Evolutionary conservation across 1,140 invertebrate species (phyloP).

Genomic region (Artemia franciscana): DNA sequence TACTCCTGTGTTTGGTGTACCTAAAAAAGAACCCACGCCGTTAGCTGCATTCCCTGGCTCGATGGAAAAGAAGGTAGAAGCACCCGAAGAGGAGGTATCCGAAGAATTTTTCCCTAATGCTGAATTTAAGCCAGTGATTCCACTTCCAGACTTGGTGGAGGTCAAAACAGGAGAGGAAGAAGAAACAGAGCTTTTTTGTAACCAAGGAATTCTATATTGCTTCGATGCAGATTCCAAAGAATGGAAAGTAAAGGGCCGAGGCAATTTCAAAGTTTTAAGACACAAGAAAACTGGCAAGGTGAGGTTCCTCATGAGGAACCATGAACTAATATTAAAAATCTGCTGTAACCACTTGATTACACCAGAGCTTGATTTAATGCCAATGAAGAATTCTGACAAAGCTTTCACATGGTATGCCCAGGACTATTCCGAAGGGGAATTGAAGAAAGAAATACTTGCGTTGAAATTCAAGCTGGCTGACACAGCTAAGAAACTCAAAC

Average conservation of each 20-base stretch:
- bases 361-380: slow-evolving; percentile 32
- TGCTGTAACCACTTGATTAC: slow-evolving; percentile 46
- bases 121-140: too few species aligned
- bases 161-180: slow-evolving; percentile 25
- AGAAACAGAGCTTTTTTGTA: slow-evolving; percentile 34
- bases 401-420: slow-evolving; percentile 46
- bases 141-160: too few species aligned
- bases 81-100: too few species aligned
- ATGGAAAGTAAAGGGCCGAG: slow-evolving; percentile 69
- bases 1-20: too few species aligned
- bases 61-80: too few species aligned
- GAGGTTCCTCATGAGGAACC: slow-evolving; percentile 44
- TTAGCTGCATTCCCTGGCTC: too few species aligned
- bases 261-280: slow-evolving; percentile 46
- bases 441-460: slow-evolving; percentile 38
- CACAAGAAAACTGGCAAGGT: slow-evolving; percentile 36
- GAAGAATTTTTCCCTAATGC: too few species aligned
- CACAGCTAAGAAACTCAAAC: too few species aligned
- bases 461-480: slow-evolving; percentile 45
- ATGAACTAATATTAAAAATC: slow-evolving; percentile 48
- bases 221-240: slow-evolving; percentile 35
- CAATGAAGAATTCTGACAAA: slow-evolving; percentile 33
- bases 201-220: slow-evolving; percentile 40
- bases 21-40: too few species aligned
- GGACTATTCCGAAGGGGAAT: slow-evolving; percentile 43